Evolutionary conservation across 2,888 invertebrate species (phyloP), one percentile per base, ranked within the genome.

Genomic region (Ormyrus rosae): DNA sequence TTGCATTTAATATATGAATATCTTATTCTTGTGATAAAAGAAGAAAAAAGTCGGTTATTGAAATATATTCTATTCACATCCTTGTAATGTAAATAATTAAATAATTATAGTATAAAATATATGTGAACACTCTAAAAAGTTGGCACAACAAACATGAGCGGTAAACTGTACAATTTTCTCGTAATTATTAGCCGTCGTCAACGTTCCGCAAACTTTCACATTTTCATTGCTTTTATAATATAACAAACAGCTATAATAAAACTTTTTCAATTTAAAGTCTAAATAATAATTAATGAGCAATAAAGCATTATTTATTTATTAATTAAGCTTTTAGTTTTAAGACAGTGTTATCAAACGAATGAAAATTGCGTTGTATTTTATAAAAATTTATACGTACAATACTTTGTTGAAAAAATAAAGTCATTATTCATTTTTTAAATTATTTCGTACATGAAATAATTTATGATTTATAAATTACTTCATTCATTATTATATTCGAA

Each of bases 151-250:
- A 10, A 55, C 13, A 7, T 56, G 65, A 56, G 55, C 10, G 19
- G 58, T 74, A 74, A 74, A 74, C 48, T 34, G 34, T 74, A 73
- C 19, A 63, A 74, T 65, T 74, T 74, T 50, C 48, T 13, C 45
- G 65, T 34, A 74, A 74, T 74, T 74, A 74, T 65, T 74, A 45
- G 56, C 6, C 19, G 19, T 64, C 55, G 65, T 56, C 73, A 74
- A 60, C 50, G 58, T 34, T n/a, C 58, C 10, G 48, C 48, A n/a
- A 65, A 74, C 73, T 74, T 74, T 74, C 73, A 74, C 65, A 74
- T 74, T 65, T 46, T 74, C 64, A 48, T 48, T 13, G 53, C 13
- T 56, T 65, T 63, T 34, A 34, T 9, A 56, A 13, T 13, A 13
- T 13, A 56, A 63, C 13, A 73, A 65, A 61, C 46, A 53, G 19